Base-by-base conservation (phyloP, 2,797 vertebrate species). In the Eremophila alpestris region DNA sequence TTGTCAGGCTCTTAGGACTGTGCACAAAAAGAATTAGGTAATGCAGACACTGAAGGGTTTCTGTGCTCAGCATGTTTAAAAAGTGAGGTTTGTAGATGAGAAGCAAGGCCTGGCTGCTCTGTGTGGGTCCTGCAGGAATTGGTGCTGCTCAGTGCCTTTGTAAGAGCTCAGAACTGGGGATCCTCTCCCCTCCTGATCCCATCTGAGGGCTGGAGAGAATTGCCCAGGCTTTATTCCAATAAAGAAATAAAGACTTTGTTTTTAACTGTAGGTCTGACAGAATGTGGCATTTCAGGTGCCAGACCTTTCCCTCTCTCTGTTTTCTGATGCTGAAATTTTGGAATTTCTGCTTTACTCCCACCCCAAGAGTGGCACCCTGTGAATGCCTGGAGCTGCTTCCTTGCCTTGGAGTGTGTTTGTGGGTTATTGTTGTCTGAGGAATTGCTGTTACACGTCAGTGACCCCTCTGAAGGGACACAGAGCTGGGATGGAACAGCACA, bases 301-400 rank as follows among this genome's bases (percentile, higher is more conserved):
- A 83, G 41, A 58, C 15, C 11, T 70, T 59, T 73, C 22, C 30
- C 8, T 17, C 0, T 0, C 19, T 60, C 45, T 38, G 8, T 29
- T 84, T 55, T 73, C 68, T 87, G 60, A 41, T 59, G 74, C 45
- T 78, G 60, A 43, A 71, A 68, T 48, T 80, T 62, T 87, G 58
- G 58, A 81, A 92, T 15, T 56, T n/a, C 62, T 27, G 13, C 34
- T 36, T 38, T 38, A 13, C 41, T 67, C 6, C 24, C 1, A 9
- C 16, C 26, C 29, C 14, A 27, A 69, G 26, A 59, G 52, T 0
- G 0, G 7, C n/a, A 64, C 34, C 46, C 83, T 80, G 45, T 1
- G 22, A 62, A 20, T 54, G 19, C 29, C 38, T 34, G 32, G 75
- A 73, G 60, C 60, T 62, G 67, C 5, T 69, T 71, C 62, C 43